phyloP scores from a whole-genome alignment of 2,888 invertebrate species.

The Dryobotodes eremita region DNA sequence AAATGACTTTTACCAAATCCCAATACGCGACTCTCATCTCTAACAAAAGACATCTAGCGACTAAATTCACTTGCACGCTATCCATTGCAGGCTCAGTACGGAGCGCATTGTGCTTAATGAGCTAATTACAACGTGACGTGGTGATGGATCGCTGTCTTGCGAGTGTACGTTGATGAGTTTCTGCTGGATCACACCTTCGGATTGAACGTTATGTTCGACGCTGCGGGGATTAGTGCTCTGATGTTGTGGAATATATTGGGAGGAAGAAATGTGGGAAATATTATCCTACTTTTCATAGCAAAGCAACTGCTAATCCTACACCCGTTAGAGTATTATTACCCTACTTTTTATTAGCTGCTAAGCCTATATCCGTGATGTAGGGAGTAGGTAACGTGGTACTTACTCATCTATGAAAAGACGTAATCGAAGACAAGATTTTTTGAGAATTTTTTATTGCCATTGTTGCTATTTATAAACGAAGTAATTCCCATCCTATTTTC shows the following conservation, averaged over 20 bases:
- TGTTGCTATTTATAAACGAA: background rate
- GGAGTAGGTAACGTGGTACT: background rate
- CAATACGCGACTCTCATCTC: background rate
- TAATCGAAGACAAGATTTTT: background rate
- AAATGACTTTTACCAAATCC: slow-evolving; percentile 9
- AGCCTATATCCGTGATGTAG: background rate
- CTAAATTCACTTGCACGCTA: slow-evolving; percentile 37
- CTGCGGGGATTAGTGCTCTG: slow-evolving; percentile 28
- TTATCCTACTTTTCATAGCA: background rate
- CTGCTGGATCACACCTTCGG: slow-evolving; percentile 36
- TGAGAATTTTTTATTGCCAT: background rate
- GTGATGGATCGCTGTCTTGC: slow-evolving; percentile 64
- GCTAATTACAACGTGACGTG: slow-evolving; percentile 56
- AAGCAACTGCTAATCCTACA: background rate
- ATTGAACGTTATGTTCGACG: slow-evolving; percentile 38
- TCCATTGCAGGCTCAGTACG: slow-evolving; percentile 47
- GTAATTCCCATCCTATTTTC: background rate
- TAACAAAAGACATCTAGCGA: slow-evolving; percentile 11
- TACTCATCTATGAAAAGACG: background rate
- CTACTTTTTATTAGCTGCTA: background rate
- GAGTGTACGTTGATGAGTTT: slow-evolving; percentile 53
- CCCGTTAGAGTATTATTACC: background rate
- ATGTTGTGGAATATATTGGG: slow-evolving; percentile 19
- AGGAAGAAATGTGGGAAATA: background rate
- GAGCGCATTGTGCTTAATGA: slow-evolving; percentile 55